Percentiles rank a stretch among this genome's conserved stretches.
phyloP scores from a whole-genome alignment of 2,797 vertebrate genomes.

The Urocyon cinereoargenteus region DNA sequence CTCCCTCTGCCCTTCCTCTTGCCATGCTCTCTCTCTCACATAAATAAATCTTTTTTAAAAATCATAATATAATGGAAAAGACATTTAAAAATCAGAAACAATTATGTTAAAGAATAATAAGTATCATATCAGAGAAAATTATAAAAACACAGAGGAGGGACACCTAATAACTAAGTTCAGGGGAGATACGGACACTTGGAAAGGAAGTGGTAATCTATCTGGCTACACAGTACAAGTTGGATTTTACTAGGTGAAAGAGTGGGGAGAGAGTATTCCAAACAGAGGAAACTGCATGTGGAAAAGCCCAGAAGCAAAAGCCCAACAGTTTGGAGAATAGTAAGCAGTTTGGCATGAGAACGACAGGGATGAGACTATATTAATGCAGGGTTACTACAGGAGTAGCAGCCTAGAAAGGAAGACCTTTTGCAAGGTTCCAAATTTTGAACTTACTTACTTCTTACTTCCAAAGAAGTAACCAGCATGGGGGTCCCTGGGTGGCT shows the following conservation, averaged over 20 bases:
- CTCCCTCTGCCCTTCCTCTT: neutral
- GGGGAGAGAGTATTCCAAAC: neutral
- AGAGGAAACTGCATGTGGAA: neutral
- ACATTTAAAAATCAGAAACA: slow-evolving; percentile 19
- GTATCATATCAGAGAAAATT: neutral
- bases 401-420: neutral
- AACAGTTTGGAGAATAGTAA: neutral
- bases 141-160: neutral
- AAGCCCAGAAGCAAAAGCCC: neutral
- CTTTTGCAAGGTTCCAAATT: neutral
- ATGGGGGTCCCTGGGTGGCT: neutral
- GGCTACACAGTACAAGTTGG: neutral
- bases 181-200: neutral
- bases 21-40: neutral
- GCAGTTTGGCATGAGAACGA: neutral
- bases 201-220: neutral
- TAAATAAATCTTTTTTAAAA: neutral
- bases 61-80: slow-evolving; percentile 3
- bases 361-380: neutral
- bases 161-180: neutral
- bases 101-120: slow-evolving; percentile 36
- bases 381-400: neutral
- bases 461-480: neutral
- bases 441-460: neutral
- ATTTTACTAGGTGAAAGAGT: neutral